phyloP scores from a whole-genome alignment of 2,888 invertebrate genomes.

The Formica aserva region DNA sequence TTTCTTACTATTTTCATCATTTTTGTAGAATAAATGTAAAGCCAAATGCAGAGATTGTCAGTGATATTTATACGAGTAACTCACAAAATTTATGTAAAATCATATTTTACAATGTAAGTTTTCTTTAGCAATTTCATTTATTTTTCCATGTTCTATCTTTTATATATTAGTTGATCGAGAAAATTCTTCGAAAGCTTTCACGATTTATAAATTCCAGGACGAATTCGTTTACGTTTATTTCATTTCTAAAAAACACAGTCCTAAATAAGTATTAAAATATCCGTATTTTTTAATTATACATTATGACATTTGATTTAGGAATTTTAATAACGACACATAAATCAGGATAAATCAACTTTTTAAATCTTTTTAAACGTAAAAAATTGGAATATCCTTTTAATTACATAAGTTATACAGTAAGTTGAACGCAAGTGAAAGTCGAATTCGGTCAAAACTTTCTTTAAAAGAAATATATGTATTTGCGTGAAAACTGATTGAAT shows the following conservation, averaged over 20 bases:
- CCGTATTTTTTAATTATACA: neutral
- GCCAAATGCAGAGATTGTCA: neutral
- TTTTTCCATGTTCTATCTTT: neutral
- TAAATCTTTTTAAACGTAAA: neutral
- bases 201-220: neutral
- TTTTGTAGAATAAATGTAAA: conserved; percentile 8
- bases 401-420: neutral
- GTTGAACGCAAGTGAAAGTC: neutral
- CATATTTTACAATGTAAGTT: neutral
- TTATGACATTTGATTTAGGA: neutral
- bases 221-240: neutral
- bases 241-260: neutral
- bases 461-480: neutral
- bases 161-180: neutral
- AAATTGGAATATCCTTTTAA: neutral
- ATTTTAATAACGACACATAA: neutral
- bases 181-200: neutral
- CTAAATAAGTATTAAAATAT: neutral
- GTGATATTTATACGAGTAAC: neutral
- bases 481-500: neutral
- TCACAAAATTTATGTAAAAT: neutral
- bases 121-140: neutral
- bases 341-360: neutral
- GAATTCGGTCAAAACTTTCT: neutral
- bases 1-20: neutral